phyloP scores from a whole-genome alignment of 2,797 vertebrate species.

The Vipera ursinii region DNA sequence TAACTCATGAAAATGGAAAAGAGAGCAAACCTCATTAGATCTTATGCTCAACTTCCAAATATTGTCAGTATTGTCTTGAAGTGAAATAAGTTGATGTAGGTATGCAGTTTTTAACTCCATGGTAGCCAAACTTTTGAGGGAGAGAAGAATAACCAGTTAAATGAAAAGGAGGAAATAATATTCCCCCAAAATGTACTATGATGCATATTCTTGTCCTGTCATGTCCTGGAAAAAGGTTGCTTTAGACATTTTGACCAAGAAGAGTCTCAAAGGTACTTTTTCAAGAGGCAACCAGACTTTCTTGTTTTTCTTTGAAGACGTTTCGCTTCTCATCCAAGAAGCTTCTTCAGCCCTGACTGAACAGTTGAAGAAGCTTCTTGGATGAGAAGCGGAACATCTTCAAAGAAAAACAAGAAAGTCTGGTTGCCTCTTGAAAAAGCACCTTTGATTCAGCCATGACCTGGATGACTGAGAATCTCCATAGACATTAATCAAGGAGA shows the following conservation, averaged over 20 bases:
- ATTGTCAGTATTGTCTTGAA: background rate
- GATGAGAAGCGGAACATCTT: too few relatives aligned
- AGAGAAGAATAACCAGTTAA: background rate
- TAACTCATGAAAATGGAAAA: conserved; percentile 13
- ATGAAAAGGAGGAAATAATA: background rate
- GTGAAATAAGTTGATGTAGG: background rate
- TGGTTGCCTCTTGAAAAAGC: too few relatives aligned
- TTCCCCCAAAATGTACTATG: background rate
- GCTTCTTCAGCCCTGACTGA: too few relatives aligned
- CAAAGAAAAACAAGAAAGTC: too few relatives aligned
- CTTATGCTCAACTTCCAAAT: background rate
- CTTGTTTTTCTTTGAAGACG: too few relatives aligned
- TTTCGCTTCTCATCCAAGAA: too few relatives aligned
- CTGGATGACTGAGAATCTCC: too few relatives aligned
- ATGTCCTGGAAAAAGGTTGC: background rate
- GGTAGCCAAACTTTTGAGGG: background rate
- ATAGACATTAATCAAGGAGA: background rate
- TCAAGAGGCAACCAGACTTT: too few relatives aligned
- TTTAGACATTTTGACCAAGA: background rate
- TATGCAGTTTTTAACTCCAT: background rate
- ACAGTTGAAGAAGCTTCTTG: too few relatives aligned
- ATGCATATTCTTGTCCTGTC: background rate
- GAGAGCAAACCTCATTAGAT: background rate
- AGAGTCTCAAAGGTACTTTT: too few relatives aligned
- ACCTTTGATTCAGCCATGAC: too few relatives aligned